Base-by-base conservation (phyloP, 2,888 invertebrate genomes). In the Aquatica leii region DNA sequence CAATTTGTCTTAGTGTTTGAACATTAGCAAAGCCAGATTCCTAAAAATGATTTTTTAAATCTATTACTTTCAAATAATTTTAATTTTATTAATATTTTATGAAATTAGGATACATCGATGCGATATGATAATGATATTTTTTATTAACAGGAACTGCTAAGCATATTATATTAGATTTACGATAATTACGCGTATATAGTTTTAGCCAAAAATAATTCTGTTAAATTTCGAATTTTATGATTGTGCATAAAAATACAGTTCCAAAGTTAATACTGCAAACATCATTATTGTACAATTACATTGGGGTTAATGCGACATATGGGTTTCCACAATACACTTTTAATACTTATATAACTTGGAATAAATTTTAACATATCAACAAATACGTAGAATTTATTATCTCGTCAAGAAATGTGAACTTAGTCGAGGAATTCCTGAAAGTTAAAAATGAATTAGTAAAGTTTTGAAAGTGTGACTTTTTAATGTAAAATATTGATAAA, bases 291-390 rank as follows among this genome's bases (percentile, higher is more conserved):
- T 18, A 43, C 46, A 46, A 46, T 20, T 17, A 11, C 18, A 46
- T 46, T 3, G 18, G 17, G 46, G 20, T 17, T 18, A 43, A 43
- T 43, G 43, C 20, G 46, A 54, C 48, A 60, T 60, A 54, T 54
- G 35, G 60, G 60, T 12, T 60, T 40, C 24, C 40, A 60, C 60
- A 55, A 54, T 60, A 60, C 60, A 60, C 37, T 35, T 60, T 59
- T 59, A 59, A 48, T 60, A 61, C 20, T 56, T 56, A 40, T 43
- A 43, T 61, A 61, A 61, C 61, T 60, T 61, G 50, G 61, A 61
- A 60, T 61, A 61, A 49, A 55, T 50, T 61, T 61, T 56, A 64
- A 64, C 64, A 48, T 54, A 64, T 64, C 31, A 64, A 64, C 59
- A 64, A 63, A 50, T 41, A 63, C 35, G 37, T 55, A 59, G 51